Percentiles rank a stretch among this genome's conserved stretches.
phyloP scores from a whole-genome alignment of 2,113 vertebrate species.

The Myrmecobius fasciatus region DNA sequence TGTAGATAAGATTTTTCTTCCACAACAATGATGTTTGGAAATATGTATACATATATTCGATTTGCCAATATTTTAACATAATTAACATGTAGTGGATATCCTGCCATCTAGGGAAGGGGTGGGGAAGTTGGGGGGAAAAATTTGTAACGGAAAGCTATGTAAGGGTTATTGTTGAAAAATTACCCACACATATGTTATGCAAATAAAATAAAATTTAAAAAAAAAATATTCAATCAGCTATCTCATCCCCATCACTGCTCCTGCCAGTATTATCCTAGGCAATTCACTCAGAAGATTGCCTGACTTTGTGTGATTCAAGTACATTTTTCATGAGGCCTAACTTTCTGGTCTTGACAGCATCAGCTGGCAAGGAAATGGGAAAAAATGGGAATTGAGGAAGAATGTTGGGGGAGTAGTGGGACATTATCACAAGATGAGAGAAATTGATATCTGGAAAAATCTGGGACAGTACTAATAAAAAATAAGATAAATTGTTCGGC shows the following conservation, averaged over 20 bases:
- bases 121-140: too few species aligned
- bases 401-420: background rate
- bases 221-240: background rate
- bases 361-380: background rate
- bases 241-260: background rate
- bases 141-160: too few species aligned
- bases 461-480: background rate
- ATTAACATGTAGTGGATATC: too few species aligned
- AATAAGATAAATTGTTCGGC: too few species aligned
- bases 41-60: too few species aligned
- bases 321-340: background rate
- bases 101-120: too few species aligned
- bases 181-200: too few species aligned
- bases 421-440: background rate
- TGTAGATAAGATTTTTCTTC: too few species aligned
- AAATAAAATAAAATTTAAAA: too few species aligned
- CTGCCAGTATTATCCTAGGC: background rate
- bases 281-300: background rate
- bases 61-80: too few species aligned
- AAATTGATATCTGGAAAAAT: background rate
- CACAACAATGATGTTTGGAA: too few species aligned
- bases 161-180: too few species aligned
- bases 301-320: background rate
- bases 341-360: background rate
- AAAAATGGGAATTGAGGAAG: background rate